Percentiles rank a stretch among this genome's conserved stretches.
phyloP scores from a whole-genome alignment of 2,888 invertebrate species.

The Bembecia ichneumoniformis region DNA sequence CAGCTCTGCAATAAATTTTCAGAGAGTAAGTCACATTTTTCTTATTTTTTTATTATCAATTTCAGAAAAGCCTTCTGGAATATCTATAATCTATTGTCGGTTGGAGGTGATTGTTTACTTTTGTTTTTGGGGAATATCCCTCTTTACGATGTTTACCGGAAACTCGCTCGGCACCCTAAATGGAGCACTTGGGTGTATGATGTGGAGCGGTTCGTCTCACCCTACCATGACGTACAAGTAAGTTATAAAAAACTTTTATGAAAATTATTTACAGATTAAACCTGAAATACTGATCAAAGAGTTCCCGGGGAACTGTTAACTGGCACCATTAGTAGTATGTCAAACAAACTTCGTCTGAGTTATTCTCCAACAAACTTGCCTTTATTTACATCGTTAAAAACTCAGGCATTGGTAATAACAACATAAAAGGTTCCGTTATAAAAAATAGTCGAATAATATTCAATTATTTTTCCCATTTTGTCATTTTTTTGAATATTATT shows the following conservation, averaged over 20 bases:
- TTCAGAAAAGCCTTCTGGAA: constrained; percentile 74
- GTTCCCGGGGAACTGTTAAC: no score
- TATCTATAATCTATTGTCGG: constrained; percentile 76
- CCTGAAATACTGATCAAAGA: no score
- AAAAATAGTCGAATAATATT: no score
- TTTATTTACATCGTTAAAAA: no score
- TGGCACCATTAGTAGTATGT: no score
- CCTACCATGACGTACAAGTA: constrained; percentile 74
- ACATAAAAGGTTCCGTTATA: no score
- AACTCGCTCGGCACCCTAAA: constrained; percentile 64
- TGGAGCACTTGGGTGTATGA: constrained; percentile 79
- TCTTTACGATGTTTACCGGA: constrained; percentile 78
- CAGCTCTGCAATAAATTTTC: no score
- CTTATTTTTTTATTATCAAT: neutral
- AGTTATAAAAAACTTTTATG: neutral
- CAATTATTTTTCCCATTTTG: no score
- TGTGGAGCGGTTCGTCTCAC: constrained; percentile 76
- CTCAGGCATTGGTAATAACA: no score
- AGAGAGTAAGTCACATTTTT: neutral
- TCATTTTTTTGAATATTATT: no score
- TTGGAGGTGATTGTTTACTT: constrained; percentile 78
- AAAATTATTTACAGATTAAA: neutral
- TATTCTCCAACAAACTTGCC: no score
- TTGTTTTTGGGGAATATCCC: constrained; percentile 79
- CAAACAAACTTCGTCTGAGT: no score